Conservation (phyloP, 92 coral and sea anemone species). For the Epizoanthus illoricatus region DNA sequence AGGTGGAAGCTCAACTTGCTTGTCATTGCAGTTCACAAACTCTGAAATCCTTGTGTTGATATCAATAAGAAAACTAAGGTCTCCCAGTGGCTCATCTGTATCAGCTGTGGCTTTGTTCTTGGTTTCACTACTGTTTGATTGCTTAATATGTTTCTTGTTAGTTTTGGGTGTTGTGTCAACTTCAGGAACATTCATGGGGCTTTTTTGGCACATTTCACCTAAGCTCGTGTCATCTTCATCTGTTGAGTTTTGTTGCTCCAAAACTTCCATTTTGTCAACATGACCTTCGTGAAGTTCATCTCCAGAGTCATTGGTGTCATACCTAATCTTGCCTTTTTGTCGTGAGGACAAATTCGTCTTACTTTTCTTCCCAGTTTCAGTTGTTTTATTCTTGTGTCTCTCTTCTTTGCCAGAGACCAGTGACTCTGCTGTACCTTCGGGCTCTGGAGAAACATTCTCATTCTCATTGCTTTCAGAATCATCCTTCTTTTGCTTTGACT, state of each 20-base stretch:
- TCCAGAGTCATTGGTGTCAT: background rate
- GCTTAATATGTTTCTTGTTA: slow-evolving; percentile 1
- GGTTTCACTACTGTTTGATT: background rate
- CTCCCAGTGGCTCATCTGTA: slow-evolving; percentile 67
- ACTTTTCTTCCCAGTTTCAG: background rate
- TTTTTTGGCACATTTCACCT: slow-evolving; percentile 1
- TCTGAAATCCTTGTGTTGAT: slow-evolving; percentile 79
- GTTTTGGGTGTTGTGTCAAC: slow-evolving; percentile 11
- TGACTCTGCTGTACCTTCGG: background rate
- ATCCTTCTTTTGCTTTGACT: background rate
- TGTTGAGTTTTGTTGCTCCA: background rate
- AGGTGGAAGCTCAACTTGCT: slow-evolving; percentile 76
- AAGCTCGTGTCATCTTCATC: slow-evolving; percentile 19
- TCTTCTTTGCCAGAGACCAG: background rate
- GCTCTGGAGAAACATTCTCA: background rate
- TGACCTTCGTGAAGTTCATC: background rate
- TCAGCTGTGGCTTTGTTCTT: slow-evolving; percentile 7
- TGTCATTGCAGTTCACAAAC: slow-evolving; percentile 57
- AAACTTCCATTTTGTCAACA: background rate
- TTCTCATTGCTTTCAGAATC: background rate
- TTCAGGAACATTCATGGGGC: background rate
- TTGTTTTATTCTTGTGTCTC: background rate
- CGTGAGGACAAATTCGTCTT: background rate
- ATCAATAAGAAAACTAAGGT: slow-evolving; percentile 80
- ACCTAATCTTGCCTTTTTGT: background rate